Evolutionary conservation across 2,888 invertebrate species (phyloP).

Genomic region (Amorpha juglandis): DNA sequence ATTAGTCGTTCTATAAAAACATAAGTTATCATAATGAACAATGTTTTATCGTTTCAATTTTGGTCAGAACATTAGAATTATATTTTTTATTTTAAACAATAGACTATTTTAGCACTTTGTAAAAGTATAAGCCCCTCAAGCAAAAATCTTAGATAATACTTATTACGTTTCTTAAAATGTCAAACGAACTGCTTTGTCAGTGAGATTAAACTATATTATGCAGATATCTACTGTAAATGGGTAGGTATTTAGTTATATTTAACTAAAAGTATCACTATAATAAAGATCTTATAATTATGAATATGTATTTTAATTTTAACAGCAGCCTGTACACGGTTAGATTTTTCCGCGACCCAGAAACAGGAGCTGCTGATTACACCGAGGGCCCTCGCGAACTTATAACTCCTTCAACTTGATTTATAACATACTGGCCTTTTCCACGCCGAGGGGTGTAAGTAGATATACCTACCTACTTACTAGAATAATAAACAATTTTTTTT

Average conservation of each 20-base stretch:
- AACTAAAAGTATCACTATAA: background rate
- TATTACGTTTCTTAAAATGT: conserved; percentile 20
- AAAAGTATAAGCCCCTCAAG: conserved; percentile 62
- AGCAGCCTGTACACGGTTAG: conserved; percentile 80
- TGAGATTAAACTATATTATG: conserved; percentile 57
- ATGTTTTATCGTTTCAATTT: background rate
- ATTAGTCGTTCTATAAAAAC: background rate
- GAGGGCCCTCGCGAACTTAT: conserved; percentile 69
- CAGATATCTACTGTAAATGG: conserved; percentile 30
- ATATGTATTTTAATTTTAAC: conserved; percentile 38
- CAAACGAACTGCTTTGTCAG: conserved; percentile 49
- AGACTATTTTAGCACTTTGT: conserved; percentile 60
- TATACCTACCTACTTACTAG: no score
- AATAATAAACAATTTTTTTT: no score
- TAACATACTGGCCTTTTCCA: conserved; percentile 11
- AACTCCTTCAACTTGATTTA: conserved; percentile 32
- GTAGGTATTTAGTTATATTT: background rate
- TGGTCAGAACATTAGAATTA: background rate
- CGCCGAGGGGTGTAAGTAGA: background rate
- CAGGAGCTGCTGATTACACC: conserved; percentile 75
- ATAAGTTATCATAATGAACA: background rate
- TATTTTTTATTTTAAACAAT: background rate
- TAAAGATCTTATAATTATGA: conserved; percentile 8
- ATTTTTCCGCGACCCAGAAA: conserved; percentile 74
- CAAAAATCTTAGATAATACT: conserved; percentile 37